Evolutionary conservation across 1,140 invertebrate genomes (phyloP), one percentile per base, ranked within the genome.

Genomic region (Drosophila virilis): DNA sequence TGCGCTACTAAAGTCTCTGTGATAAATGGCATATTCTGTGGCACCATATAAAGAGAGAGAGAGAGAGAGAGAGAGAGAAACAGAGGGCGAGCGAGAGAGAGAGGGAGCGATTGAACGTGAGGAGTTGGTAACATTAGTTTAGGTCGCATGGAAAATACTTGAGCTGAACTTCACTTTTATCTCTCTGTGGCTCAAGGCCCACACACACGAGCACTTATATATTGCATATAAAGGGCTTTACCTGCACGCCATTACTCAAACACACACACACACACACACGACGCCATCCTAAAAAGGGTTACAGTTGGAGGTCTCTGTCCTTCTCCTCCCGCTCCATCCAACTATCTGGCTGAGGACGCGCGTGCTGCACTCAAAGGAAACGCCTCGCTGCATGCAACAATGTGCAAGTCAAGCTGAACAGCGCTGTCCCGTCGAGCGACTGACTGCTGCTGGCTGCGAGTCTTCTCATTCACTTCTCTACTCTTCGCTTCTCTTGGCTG

Each of bases 311-410:
- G 8, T 54, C 33, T 32, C 0, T n/a, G 3, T n/a, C 6, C 22
- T 22, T 4, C 9, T 38, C 48, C 13, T 28, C 22, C 58, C 9
- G 22, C 43, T 17, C 46, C 9, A 48, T 54, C 0, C 17, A 50
- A 17, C 35, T 66, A 37, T 54, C 33, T 58, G 48, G 51, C 35
- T 15, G 45, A 15, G 28, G 28, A 40, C 28, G 66, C 40, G 42
- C 60, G 83, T 72, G 71, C 82, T 67, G 60, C 48, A 68, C 82
- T 82, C 75, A 82, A 83, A 88, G 83, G 69, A 88, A 79, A 82
- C 79, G 83, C 79, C 76, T 77, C 72, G 46, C 65, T 74, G 76
- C 65, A 68, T 88, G 83, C 84, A 88, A 89, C 83, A 88, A 83
- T 89, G 77, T 88, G 80, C 79, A 71, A 82, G 84, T 83, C 70